Conservation (phyloP, 2,888 invertebrate species). For the Epirrita christyi region DNA sequence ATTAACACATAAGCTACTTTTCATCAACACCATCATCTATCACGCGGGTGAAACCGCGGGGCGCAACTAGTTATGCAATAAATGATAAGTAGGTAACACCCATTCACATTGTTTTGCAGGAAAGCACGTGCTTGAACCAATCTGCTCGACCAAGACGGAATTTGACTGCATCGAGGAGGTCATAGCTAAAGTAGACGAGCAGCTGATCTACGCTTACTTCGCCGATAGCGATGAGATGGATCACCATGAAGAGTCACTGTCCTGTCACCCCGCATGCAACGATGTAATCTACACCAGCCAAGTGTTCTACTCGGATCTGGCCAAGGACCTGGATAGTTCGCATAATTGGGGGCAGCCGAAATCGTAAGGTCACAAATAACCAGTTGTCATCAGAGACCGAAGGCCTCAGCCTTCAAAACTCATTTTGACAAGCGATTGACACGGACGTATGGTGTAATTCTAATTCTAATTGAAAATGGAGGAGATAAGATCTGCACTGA, state of each 20-base stretch:
- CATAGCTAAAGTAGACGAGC: slow-evolving; percentile 66
- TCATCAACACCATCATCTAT: no score
- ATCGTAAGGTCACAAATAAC: no score
- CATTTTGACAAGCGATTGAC: no score
- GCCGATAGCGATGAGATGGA: slow-evolving; percentile 67
- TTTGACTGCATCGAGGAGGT: slow-evolving; percentile 64
- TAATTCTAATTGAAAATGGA: no score
- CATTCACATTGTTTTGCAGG: slow-evolving; percentile 47
- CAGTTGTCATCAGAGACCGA: no score
- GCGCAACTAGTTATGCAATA: no score
- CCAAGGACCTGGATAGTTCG: slow-evolving; percentile 46
- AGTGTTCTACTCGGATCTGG: slow-evolving; percentile 76
- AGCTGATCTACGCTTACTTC: slow-evolving; percentile 70
- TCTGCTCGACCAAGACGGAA: slow-evolving; percentile 67
- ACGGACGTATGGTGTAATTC: no score
- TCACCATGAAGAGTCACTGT: slow-evolving; percentile 49
- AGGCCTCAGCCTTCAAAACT: no score
- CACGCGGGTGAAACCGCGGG: no score
- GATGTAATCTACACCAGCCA: slow-evolving; percentile 73
- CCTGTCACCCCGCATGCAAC: slow-evolving; percentile 76
- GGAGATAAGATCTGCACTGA: no score
- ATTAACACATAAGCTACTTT: no score
- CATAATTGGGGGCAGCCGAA: slow-evolving; percentile 53
- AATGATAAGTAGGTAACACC: no score
- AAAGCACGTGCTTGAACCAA: slow-evolving; percentile 58